Percentiles rank a stretch among this genome's conserved stretches.
These are phyloP conservation scores for Elysia crispata DNA, from an alignment of 2,888 invertebrate species.

Conservation along the genomic window DNA sequence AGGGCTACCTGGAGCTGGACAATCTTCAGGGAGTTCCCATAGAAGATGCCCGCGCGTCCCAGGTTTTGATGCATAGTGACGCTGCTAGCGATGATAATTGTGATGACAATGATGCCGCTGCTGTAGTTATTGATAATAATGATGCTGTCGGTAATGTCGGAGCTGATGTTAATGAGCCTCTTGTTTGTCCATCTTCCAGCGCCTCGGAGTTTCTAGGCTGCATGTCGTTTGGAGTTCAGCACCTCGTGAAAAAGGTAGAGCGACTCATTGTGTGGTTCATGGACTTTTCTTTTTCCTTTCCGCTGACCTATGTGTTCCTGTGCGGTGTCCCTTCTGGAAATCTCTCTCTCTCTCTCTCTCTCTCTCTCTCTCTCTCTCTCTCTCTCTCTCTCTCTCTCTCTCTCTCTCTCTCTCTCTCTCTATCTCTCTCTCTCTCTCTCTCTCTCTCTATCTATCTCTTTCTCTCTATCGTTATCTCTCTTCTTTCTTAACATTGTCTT, in stretches of 20 bases:
- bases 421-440: no score
- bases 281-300: neutral
- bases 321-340: no score
- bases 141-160: neutral
- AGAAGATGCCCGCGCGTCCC: no score
- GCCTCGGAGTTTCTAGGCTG: conserved; percentile 96
- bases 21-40: no score
- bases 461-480: no score
- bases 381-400: neutral
- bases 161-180: neutral
- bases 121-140: neutral
- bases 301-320: no score
- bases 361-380: conserved; percentile 24
- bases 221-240: conserved; percentile 92
- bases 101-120: conserved; percentile 15
- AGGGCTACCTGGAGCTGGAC: neutral
- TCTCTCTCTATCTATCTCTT: no score
- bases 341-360: neutral
- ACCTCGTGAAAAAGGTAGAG: conserved; percentile 79
- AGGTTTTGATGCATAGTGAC: no score
- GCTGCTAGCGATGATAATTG: no score
- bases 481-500: no score
- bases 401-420: no score
- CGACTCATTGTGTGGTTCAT: neutral
- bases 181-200: conserved; percentile 79